Conservation (phyloP, 2,888 invertebrate species). For the Allophyes oxyacanthae region DNA sequence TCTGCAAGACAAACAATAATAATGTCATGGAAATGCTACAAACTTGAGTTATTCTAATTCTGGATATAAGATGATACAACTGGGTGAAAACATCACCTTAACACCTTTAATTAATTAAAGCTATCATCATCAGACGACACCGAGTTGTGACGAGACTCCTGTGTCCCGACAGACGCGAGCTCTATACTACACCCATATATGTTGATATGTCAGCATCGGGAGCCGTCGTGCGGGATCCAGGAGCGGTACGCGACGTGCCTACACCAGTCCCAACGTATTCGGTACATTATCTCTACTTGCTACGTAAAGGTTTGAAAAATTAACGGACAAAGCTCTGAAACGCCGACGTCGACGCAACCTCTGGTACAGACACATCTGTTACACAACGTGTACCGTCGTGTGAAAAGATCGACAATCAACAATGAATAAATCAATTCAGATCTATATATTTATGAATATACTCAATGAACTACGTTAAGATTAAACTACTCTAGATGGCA, state of each 20-base stretch:
- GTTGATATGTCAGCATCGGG: slow-evolving; percentile 38
- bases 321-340: slow-evolving; percentile 51
- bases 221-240: slow-evolving; percentile 6
- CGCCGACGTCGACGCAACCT: slow-evolving; percentile 39
- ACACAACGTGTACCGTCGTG: slow-evolving; percentile 52
- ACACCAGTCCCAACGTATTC: slow-evolving; percentile 46
- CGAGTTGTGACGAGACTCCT: slow-evolving; percentile 51
- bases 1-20: slow-evolving; percentile 72
- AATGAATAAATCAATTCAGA: slow-evolving; percentile 71
- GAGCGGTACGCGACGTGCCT: slow-evolving; percentile 9
- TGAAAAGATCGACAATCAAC: slow-evolving; percentile 57
- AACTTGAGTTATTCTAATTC: slow-evolving; percentile 55
- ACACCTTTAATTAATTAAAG: slow-evolving; percentile 77
- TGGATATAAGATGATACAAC: slow-evolving; percentile 51
- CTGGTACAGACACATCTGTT: slow-evolving; percentile 41
- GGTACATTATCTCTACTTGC: slow-evolving; percentile 54
- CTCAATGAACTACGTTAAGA: slow-evolving; percentile 62
- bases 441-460: slow-evolving; percentile 69
- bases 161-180: slow-evolving; percentile 12
- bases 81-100: slow-evolving; percentile 53
- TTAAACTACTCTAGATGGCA: slow-evolving; percentile 76
- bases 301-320: slow-evolving; percentile 60
- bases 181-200: slow-evolving; percentile 3
- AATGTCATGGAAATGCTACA: slow-evolving; percentile 78
- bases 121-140: slow-evolving; percentile 72